Evolutionary conservation across 2,888 invertebrate species (phyloP), one percentile per base, ranked within the genome.

Genomic region (Drosophila melanosoma): DNA sequence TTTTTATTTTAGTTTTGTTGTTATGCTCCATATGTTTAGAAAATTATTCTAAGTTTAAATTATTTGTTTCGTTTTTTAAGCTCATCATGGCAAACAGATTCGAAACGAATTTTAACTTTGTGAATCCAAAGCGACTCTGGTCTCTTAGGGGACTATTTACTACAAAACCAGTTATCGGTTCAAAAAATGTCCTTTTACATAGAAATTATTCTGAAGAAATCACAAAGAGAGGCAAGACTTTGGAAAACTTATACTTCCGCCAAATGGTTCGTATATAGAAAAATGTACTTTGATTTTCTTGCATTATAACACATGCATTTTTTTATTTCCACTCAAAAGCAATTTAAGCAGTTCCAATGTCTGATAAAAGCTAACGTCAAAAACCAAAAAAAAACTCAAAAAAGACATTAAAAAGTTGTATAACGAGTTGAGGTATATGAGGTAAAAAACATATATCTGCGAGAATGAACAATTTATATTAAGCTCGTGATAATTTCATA

Each of bases 241-340:
- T 64, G 33, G 82, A 82, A 51, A 82, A 83, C 40, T 58, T 76
- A 0, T 64, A 74, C 58, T 81, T 75, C 49, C n/a, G 73, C 15
- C 76, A 78, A 72, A 61, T 79, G 61, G 89, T 90, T 52, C 0
- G 69, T n/a, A 32, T 38, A 26, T 11, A 8, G 20, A 15, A 23
- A 51, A 26, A 35, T 56, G 2, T 1, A 10, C 5, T 26, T 38
- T 29, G n/a, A 15, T 32, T 15, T n/a, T 26, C 2, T 10, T 10
- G 3, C 20, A 40, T 11, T 32, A 1, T 10, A 36, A n/a, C 5
- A 42, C n/a, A 38, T 45, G 3, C 2, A 11, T 0, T 10, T 32
- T 0, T 36, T 49, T 12, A 26, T 15, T 20, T 11, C 11, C 52
- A 11, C 26, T 12, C 3, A 1, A 1, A 15, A 74, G 74, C 54